phyloP scores from a whole-genome alignment of 1,140 invertebrate genomes.

The Macrobrachium nipponense region DNA sequence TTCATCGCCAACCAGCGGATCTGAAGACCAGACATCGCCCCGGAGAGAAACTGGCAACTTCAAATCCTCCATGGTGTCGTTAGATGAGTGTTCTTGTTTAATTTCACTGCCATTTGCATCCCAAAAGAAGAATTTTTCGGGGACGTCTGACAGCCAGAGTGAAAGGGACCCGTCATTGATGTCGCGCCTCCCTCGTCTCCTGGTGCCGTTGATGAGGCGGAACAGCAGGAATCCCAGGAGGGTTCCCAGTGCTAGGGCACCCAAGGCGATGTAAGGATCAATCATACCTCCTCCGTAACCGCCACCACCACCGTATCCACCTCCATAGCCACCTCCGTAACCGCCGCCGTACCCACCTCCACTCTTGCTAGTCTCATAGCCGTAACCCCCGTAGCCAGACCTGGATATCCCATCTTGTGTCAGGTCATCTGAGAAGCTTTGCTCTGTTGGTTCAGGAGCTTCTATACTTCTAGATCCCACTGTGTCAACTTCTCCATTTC shows the following conservation, averaged over 20 bases:
- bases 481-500: not conserved
- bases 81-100: not conserved
- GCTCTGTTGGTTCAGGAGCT: too few relatives aligned
- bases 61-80: not conserved
- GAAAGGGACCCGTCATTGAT: slow-evolving; percentile 48
- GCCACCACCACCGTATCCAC: slow-evolving; percentile 13
- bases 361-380: slow-evolving; percentile 11
- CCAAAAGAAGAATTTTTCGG: not conserved
- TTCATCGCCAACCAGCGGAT: slow-evolving; percentile 28
- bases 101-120: not conserved
- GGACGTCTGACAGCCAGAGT: slow-evolving; percentile 37
- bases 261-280: slow-evolving; percentile 40
- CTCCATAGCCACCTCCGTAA: slow-evolving; percentile 5
- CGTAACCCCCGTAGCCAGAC: not conserved
- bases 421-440: not conserved
- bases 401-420: not conserved
- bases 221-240: slow-evolving; percentile 47
- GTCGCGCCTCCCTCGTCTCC: slow-evolving; percentile 31
- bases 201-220: slow-evolving; percentile 21
- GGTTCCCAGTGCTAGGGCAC: slow-evolving; percentile 44
- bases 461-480: not conserved
- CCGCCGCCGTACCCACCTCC: slow-evolving; percentile 13
- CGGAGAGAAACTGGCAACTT: slow-evolving; percentile 22
- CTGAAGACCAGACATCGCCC: slow-evolving; percentile 42
- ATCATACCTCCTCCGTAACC: slow-evolving; percentile 26